phyloP scores from a whole-genome alignment of 2,888 invertebrate species.

The Nemotelus pantherinus region DNA sequence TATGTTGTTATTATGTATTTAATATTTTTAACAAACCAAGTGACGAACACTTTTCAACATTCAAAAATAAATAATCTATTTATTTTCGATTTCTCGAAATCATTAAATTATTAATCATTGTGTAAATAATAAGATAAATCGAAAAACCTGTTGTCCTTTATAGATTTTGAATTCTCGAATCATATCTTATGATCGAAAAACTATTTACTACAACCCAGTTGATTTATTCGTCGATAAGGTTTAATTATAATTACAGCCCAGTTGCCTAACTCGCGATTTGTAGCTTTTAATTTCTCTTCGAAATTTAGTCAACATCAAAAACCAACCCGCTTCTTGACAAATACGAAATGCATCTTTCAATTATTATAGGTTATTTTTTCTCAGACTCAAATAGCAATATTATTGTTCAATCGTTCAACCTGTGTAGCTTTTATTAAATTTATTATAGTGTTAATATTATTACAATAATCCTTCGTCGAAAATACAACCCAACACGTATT shows the following conservation, averaged over 20 bases:
- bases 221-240: no score
- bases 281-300: no score
- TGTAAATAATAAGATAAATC: background rate
- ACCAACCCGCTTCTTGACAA: background rate
- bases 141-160: no score
- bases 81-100: slow-evolving; percentile 28
- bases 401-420: background rate
- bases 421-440: background rate
- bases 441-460: slow-evolving; percentile 4
- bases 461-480: slow-evolving; percentile 33
- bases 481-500: background rate
- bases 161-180: background rate
- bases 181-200: background rate
- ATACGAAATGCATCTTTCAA: slow-evolving; percentile 7
- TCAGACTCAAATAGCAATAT: background rate
- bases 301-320: no score
- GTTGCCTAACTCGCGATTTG: no score
- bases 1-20: slow-evolving; percentile 30
- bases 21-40: background rate
- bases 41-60: background rate
- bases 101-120: slow-evolving; percentile 40
- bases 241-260: no score
- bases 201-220: background rate
- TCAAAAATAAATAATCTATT: slow-evolving; percentile 15
- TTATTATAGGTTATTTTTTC: slow-evolving; percentile 32